These are phyloP conservation scores for Tragelaphus scriptus DNA, from an alignment of 2,113 vertebrate genomes.

Conservation along the genomic window DNA sequence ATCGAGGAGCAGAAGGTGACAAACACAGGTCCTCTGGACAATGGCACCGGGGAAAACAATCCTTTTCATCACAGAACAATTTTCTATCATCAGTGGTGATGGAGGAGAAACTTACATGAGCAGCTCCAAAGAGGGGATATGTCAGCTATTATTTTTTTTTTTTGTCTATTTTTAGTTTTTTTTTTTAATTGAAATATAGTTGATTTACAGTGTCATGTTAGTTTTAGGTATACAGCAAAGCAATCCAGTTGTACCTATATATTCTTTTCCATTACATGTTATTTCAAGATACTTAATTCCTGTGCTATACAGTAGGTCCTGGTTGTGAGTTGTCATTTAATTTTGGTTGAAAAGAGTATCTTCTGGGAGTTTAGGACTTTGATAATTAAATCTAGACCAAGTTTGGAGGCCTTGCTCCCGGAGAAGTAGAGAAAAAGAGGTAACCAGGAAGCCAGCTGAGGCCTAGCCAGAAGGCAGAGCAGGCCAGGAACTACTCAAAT, in stretches of 20 bases:
- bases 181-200: not conserved
- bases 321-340: not conserved
- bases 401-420: not conserved
- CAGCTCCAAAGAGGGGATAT: not conserved
- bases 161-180: not conserved
- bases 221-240: not conserved
- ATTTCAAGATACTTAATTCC: not conserved
- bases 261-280: not conserved
- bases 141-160: not conserved
- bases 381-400: not conserved
- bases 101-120: not conserved
- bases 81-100: not conserved
- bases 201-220: not conserved
- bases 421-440: not conserved
- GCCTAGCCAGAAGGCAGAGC: not conserved
- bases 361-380: not conserved
- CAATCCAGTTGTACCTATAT: not conserved
- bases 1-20: not conserved
- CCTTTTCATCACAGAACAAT: not conserved
- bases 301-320: not conserved
- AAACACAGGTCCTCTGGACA: not conserved
- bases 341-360: not conserved
- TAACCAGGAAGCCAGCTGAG: not conserved
- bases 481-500: not conserved
- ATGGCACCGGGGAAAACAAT: rapidly evolving